Evolutionary conservation across 2,888 invertebrate genomes (phyloP), one percentile per base, ranked within the genome.

Genomic region (Aphidius colemani): DNA sequence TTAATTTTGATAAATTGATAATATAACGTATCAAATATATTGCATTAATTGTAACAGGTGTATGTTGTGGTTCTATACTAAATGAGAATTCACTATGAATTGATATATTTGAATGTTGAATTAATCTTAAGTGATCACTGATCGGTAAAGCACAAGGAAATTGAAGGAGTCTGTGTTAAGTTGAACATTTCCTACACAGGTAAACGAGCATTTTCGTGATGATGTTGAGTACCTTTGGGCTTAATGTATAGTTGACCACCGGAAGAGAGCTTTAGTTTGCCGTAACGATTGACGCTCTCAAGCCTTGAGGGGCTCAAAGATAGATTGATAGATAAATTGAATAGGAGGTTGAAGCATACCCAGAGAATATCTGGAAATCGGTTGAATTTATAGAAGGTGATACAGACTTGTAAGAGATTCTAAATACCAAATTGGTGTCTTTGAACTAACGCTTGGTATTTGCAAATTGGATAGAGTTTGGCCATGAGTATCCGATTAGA

Each of bases 391-490:
- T 30, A 30, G 3, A 5, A 30, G 5, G 30, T 30, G 30, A 30
- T 30, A 30, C 30, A 30, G 30, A 30, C 4, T 30, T 30, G 30
- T 30, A 30, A 30, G 30, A 30, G 30, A 30, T 30, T 30, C 30
- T 30, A 30, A 30, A 30, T 30, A 30, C 30, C 5, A 30, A 30
- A 30, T 30, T 30, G 30, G 49, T 55, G 63, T 58, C 65, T 67
- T 67, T 61, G 67, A 67, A 61, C 41, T 55, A 30, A 58, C 46
- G 45, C 49, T 46, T 49, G 65, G 59, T 55, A 58, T 45, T 59
- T 41, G 63, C 67, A 72, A 74, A 70, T 74, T 72, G 71, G 67
- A 30, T 30, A 30, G 30, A 66, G 69, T 71, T 68, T 64, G 64
- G 70, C 9, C 43, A 49, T 69, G 63, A 63, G 63, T 66, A 67